phyloP scores from a whole-genome alignment of 2,888 invertebrate genomes.

The Lagria hirta region DNA sequence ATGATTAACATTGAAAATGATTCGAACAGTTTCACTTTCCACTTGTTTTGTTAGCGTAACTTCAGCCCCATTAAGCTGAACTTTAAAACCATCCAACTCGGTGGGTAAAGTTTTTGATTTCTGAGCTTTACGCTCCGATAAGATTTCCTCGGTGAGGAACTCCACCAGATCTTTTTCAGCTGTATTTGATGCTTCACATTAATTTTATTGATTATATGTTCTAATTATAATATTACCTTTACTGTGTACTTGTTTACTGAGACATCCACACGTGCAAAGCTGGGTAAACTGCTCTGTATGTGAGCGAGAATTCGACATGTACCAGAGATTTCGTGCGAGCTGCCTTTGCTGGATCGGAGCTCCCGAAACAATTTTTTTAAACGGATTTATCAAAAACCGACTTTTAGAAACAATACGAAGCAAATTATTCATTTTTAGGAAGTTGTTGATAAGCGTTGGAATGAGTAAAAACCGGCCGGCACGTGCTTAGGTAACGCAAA shows the following conservation, averaged over 20 bases:
- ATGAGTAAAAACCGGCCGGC: too few species aligned
- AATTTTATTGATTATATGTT: not conserved
- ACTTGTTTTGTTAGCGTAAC: slow-evolving; percentile 76
- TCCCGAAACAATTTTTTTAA: slow-evolving; percentile 39
- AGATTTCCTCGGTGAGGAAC: slow-evolving; percentile 91
- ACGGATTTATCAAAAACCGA: slow-evolving; percentile 43
- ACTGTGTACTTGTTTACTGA: slow-evolving; percentile 62
- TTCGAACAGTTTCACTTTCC: slow-evolving; percentile 72
- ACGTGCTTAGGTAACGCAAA: too few species aligned
- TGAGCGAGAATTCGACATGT: slow-evolving; percentile 63
- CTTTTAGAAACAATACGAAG: slow-evolving; percentile 63
- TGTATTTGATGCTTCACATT: slow-evolving; percentile 44
- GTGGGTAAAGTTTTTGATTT: slow-evolving; percentile 73
- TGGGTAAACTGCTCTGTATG: slow-evolving; percentile 58
- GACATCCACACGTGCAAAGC: slow-evolving; percentile 70
- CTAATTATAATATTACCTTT: slow-evolving; percentile 62
- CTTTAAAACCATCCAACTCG: slow-evolving; percentile 78
- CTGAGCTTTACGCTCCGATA: slow-evolving; percentile 83
- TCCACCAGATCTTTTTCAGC: slow-evolving; percentile 86
- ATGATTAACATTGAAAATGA: slow-evolving; percentile 92
- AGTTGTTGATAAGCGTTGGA: too few species aligned
- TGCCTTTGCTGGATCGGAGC: slow-evolving; percentile 58
- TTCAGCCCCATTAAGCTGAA: slow-evolving; percentile 79
- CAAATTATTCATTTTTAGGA: slow-evolving; percentile 67
- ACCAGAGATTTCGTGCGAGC: slow-evolving; percentile 71